Percentiles rank a stretch among this genome's conserved stretches.
phyloP scores from a whole-genome alignment of 1,140 invertebrate genomes.

The Drosophila tropicalis region DNA sequence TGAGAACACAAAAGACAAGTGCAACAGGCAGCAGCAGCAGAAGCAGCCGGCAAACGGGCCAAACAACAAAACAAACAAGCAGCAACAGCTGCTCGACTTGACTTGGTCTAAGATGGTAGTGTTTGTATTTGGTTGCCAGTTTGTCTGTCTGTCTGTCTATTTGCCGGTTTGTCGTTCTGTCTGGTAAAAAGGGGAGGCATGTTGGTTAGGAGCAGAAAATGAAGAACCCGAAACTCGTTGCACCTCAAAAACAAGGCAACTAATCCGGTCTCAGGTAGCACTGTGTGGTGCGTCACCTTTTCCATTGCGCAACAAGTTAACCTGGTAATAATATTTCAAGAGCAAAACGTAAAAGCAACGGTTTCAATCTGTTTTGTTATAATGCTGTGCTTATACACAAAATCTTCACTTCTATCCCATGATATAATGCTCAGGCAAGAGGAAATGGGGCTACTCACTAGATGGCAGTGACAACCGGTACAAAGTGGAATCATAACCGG shows the following conservation, averaged over 20 bases:
- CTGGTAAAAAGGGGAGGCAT: not conserved
- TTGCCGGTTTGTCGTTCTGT: constrained; percentile 2
- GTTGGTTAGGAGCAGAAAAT: not conserved
- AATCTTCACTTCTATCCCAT: constrained; percentile 10
- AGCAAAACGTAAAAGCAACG: constrained; percentile 17
- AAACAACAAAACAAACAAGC: not conserved
- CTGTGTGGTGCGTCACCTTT: constrained; percentile 7
- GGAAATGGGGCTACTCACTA: constrained; percentile 17
- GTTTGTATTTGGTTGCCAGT: constrained; percentile 10
- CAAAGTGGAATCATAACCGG: constrained; percentile 10
- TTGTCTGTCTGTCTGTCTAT: not conserved
- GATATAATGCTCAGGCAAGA: constrained; percentile 7
- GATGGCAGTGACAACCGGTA: constrained; percentile 13
- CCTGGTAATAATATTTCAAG: constrained; percentile 23
- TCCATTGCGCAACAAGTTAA: constrained; percentile 20
- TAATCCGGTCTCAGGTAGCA: constrained; percentile 4
- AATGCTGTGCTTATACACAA: not conserved
- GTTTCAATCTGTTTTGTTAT: constrained; percentile 13
- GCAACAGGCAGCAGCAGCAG: constrained; percentile 15
- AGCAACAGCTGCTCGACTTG: constrained; percentile 19
- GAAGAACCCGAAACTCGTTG: constrained; percentile 19
- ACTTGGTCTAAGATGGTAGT: constrained; percentile 11
- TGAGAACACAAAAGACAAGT: constrained; percentile 23
- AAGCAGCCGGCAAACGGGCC: constrained; percentile 4
- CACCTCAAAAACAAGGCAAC: not conserved